A percentile compares a stretch with the other conserved stretches of the same genome.
Evolutionary conservation across 2,797 vertebrate species (phyloP).

Genomic region (Sebastes goodei): DNA sequence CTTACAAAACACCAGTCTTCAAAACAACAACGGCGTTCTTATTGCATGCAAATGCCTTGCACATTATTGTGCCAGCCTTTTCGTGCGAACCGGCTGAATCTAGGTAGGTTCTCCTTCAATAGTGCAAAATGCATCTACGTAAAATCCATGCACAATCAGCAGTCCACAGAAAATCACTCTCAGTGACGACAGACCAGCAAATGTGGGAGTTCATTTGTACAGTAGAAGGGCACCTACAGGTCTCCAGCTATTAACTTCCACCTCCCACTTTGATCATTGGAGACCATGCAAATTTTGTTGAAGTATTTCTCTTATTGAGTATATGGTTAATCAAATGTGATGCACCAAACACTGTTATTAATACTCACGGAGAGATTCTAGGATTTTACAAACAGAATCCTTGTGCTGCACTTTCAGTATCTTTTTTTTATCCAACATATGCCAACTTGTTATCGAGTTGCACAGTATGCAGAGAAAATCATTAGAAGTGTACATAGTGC

Average conservation of each 20-base stretch:
- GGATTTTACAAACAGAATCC: neutral
- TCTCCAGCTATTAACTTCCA: constrained; percentile 40
- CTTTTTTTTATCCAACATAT: neutral
- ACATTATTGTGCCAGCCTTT: too few relatives aligned
- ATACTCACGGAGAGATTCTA: constrained; percentile 8
- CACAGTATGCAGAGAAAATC: neutral
- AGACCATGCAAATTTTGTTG: neutral
- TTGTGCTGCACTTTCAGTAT: neutral
- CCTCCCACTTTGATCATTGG: neutral
- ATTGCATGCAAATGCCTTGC: too few relatives aligned
- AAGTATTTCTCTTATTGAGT: neutral
- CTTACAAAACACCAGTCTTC: too few relatives aligned
- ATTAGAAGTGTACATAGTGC: neutral
- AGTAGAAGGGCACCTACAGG: constrained; percentile 33
- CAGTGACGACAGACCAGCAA: constrained; percentile 41
- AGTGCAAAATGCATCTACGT: neutral
- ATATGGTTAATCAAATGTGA: constrained; percentile 18
- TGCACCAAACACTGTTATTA: constrained; percentile 9
- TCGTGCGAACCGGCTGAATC: neutral
- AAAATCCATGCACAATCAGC: constrained; percentile 32
- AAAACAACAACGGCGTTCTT: too few relatives aligned
- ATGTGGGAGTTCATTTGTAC: constrained; percentile 36
- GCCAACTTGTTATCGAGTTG: neutral
- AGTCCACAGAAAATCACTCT: constrained; percentile 52
- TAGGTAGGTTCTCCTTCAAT: neutral